Evolutionary conservation across 2,888 invertebrate genomes (phyloP).

Genomic region (Ypsolopha scabrella): DNA sequence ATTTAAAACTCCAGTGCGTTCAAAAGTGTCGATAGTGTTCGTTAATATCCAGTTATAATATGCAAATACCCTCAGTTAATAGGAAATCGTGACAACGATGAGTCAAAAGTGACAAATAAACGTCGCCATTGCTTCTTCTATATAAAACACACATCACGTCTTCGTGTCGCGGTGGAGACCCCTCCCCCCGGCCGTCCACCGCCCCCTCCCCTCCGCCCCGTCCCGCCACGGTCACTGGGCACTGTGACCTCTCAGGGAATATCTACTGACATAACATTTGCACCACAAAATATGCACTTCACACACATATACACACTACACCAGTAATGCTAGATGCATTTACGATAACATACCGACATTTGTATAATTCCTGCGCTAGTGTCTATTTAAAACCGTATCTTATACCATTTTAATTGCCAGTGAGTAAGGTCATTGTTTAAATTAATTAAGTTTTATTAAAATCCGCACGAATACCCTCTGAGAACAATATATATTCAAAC

Average conservation of each 20-base stretch:
- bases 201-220: constrained; percentile 19
- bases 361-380: background rate
- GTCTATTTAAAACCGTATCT: background rate
- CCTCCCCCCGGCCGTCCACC: constrained; percentile 10
- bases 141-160: constrained; percentile 9
- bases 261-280: constrained; percentile 18
- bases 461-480: too few species aligned
- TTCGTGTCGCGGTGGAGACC: constrained; percentile 18
- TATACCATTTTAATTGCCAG: background rate
- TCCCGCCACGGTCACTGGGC: constrained; percentile 58
- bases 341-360: background rate
- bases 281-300: constrained; percentile 1
- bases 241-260: constrained; percentile 55
- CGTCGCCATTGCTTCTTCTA: background rate
- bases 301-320: background rate
- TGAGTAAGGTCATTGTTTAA: background rate
- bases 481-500: too few species aligned
- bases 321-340: background rate
- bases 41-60: too few species aligned
- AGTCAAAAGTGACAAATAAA: background rate
- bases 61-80: too few species aligned
- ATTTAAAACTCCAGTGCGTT: too few species aligned
- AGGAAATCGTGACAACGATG: too few species aligned
- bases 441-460: background rate
- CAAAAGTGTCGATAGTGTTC: too few species aligned